These are phyloP conservation scores for Enteromius radiatus DNA, from an alignment of 2,797 vertebrate species.

Conservation along the genomic window DNA sequence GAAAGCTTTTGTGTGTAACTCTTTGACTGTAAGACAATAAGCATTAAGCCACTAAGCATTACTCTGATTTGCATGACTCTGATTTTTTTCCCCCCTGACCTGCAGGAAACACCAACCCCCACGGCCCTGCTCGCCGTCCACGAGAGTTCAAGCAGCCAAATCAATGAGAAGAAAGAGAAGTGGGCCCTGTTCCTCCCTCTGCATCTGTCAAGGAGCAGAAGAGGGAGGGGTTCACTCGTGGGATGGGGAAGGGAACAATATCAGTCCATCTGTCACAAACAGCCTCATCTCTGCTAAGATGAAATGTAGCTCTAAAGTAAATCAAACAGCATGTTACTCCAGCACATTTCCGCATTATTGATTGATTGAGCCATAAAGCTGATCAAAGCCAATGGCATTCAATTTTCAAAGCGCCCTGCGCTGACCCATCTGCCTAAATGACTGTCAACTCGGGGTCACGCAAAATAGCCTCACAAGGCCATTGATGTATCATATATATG, in stretches of 20 bases:
- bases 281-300: slow-evolving; percentile 76
- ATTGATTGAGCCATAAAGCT: slow-evolving; percentile 58
- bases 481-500: neutral
- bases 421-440: slow-evolving; percentile 18
- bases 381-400: slow-evolving; percentile 34
- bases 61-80: slow-evolving; percentile 37
- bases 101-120: slow-evolving; percentile 72
- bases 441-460: neutral
- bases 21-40: slow-evolving; percentile 25
- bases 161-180: slow-evolving; percentile 83
- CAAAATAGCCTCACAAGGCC: neutral
- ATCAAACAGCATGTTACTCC: slow-evolving; percentile 71
- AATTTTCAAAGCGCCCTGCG: neutral
- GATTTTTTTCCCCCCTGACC: slow-evolving; percentile 62
- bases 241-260: slow-evolving; percentile 76
- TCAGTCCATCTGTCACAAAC: slow-evolving; percentile 84
- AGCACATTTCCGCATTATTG: slow-evolving; percentile 71
- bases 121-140: slow-evolving; percentile 68
- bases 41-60: slow-evolving; percentile 53
- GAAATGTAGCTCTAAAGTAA: slow-evolving; percentile 75
- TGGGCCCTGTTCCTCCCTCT: slow-evolving; percentile 77
- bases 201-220: slow-evolving; percentile 82
- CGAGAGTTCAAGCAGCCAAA: slow-evolving; percentile 80
- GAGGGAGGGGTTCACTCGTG: slow-evolving; percentile 74
- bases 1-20: neutral